Evolutionary conservation across 2,888 invertebrate species (phyloP).

Genomic region (Drosophila quinaria): DNA sequence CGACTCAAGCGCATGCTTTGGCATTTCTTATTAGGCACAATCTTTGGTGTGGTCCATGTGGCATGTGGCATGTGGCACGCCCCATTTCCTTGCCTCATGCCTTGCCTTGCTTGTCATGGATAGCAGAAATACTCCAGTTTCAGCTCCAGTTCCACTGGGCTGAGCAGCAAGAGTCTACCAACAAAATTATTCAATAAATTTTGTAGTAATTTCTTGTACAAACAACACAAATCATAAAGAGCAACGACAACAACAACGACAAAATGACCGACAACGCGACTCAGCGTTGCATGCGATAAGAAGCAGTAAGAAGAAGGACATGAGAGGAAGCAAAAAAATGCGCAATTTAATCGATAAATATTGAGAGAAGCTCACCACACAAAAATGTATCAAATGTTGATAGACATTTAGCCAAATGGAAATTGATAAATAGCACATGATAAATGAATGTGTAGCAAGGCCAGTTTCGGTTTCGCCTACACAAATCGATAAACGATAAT

Average conservation of each 20-base stretch:
- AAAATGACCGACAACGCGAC: slow-evolving; percentile 39
- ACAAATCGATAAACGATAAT: slow-evolving; percentile 23
- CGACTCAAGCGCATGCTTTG: slow-evolving; percentile 75
- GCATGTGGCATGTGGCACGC: neutral
- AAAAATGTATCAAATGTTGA: slow-evolving; percentile 42
- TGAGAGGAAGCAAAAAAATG: slow-evolving; percentile 12
- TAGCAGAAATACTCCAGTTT: slow-evolving; percentile 26
- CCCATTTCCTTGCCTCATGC: neutral
- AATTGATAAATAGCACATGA: slow-evolving; percentile 29
- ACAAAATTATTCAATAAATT: slow-evolving; percentile 81
- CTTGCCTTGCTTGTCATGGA: slow-evolving; percentile 37
- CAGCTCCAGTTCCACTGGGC: too few relatives aligned
- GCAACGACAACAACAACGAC: slow-evolving; percentile 21
- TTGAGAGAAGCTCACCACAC: slow-evolving; percentile 32
- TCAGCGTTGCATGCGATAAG: slow-evolving; percentile 22
- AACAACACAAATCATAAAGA: slow-evolving; percentile 79
- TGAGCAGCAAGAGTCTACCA: slow-evolving; percentile 33
- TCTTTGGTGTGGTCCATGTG: slow-evolving; percentile 34
- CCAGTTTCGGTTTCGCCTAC: neutral
- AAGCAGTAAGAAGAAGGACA: neutral
- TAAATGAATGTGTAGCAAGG: slow-evolving; percentile 1
- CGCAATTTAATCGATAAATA: slow-evolving; percentile 59
- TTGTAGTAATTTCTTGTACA: slow-evolving; percentile 79
- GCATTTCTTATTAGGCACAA: slow-evolving; percentile 77
- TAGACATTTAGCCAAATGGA: slow-evolving; percentile 44